Evolutionary conservation across 1,140 invertebrate genomes (phyloP), one percentile per base, ranked within the genome.

Genomic region (Nasonia longicornis): DNA sequence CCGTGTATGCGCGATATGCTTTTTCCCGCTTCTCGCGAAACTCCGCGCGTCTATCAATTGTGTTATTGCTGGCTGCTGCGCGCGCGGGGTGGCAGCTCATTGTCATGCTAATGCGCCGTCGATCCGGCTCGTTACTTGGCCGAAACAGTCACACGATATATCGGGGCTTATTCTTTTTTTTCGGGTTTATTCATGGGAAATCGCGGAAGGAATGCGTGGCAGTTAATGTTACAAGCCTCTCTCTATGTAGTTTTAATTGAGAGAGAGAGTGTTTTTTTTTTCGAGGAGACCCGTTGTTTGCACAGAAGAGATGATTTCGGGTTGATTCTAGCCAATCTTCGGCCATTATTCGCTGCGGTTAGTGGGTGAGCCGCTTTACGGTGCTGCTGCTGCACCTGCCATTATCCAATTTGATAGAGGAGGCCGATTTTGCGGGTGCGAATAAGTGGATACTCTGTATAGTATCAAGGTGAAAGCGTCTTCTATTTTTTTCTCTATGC

Each of bases 91-190:
- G 22, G 76, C 45, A 42, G 38, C 26, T 63, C 73, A 90, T 91
- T 91, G 88, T 90, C 29, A 90, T 90, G 90, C 74, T 88, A 90
- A 91, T 90, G 38, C 76, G 86, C 87, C 87, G 89, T 90, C 87
- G 89, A 91, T 91, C 88, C 80, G 86, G 83, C 87, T 90, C 89
- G 88, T 90, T 91, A 90, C 86, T 86, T 87, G 86, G 83, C 83
- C 79, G 83, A 87, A 87, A 82, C 84, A 67, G 87, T 88, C 86
- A 84, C 86, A 87, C 85, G 85, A 87, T 22, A 66, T 26, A 26
- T 26, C 26, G 26, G 20, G n/a, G 29, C 10, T 48, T 20, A 16
- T 26, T 63, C 31, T 76, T 11, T n/a, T 20, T 29, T 31, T 29
- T 29, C 31, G 16, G 52, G 52, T 20, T 58, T 84, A 86, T 89